Conservation (phyloP, 2,888 invertebrate genomes). For the Hyles lineata region DNA sequence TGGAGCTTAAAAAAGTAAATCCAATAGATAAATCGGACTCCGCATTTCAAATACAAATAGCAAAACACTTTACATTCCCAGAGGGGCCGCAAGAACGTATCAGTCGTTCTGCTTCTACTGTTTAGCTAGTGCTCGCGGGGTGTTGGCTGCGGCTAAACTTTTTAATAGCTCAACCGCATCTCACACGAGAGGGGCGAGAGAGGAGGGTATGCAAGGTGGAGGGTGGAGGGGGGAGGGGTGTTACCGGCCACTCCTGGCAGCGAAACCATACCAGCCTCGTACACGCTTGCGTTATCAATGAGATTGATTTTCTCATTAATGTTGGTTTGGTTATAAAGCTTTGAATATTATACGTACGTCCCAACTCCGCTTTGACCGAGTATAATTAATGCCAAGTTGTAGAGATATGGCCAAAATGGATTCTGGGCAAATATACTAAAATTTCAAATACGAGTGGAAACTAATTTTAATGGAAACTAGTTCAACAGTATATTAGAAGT, state of each 20-base stretch:
- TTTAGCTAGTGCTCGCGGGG: background rate
- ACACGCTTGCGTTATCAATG: too few species aligned
- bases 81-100: background rate
- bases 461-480: too few species aligned
- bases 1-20: background rate
- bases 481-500: too few species aligned
- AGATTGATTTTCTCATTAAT: too few species aligned
- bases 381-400: too few species aligned
- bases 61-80: background rate
- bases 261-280: too few species aligned
- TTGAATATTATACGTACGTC: too few species aligned
- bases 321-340: too few species aligned
- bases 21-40: background rate
- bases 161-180: conserved; percentile 19
- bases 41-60: background rate
- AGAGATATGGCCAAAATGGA: too few species aligned
- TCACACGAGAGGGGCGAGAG: background rate
- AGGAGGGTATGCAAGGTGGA: background rate
- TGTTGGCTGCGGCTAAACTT: background rate
- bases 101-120: background rate
- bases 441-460: too few species aligned
- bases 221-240: background rate
- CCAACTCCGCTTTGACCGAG: too few species aligned
- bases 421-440: too few species aligned
- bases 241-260: background rate